phyloP scores from a whole-genome alignment of 2,797 vertebrate species.

The Amphiprion clarkii region DNA sequence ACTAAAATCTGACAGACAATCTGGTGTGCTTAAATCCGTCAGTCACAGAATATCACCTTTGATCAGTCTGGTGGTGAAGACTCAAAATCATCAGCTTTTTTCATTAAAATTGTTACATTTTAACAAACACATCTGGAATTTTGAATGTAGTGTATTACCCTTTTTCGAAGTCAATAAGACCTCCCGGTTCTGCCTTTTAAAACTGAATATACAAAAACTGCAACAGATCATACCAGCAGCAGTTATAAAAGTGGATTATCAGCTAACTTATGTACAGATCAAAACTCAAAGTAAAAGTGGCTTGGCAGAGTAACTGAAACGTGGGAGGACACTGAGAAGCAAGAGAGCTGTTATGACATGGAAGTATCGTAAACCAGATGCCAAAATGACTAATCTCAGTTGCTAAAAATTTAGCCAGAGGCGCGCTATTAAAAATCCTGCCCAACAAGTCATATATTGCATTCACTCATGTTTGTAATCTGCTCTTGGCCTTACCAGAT shows the following conservation, averaged over 20 bases:
- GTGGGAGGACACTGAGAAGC: neutral
- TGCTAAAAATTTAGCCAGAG: constrained; percentile 31
- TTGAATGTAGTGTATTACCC: too few relatives aligned
- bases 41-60: too few relatives aligned
- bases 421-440: constrained; percentile 5
- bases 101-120: too few relatives aligned
- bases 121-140: too few relatives aligned
- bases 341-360: constrained; percentile 28
- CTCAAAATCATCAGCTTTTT: too few relatives aligned
- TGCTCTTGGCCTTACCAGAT: neutral
- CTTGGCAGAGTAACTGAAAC: constrained; percentile 10
- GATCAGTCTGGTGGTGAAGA: too few relatives aligned
- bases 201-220: too few relatives aligned
- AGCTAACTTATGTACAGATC: neutral
- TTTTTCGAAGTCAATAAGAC: too few relatives aligned
- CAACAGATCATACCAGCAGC: too few relatives aligned
- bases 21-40: too few relatives aligned
- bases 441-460: constrained; percentile 28
- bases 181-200: too few relatives aligned
- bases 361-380: constrained; percentile 21
- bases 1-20: too few relatives aligned
- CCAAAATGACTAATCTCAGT: constrained; percentile 24
- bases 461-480: constrained; percentile 32
- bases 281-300: constrained; percentile 1
- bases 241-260: constrained; percentile 4